Percentiles rank a stretch among this genome's conserved stretches.
phyloP scores from a whole-genome alignment of 1,140 invertebrate species.

The Drosophila saltans region DNA sequence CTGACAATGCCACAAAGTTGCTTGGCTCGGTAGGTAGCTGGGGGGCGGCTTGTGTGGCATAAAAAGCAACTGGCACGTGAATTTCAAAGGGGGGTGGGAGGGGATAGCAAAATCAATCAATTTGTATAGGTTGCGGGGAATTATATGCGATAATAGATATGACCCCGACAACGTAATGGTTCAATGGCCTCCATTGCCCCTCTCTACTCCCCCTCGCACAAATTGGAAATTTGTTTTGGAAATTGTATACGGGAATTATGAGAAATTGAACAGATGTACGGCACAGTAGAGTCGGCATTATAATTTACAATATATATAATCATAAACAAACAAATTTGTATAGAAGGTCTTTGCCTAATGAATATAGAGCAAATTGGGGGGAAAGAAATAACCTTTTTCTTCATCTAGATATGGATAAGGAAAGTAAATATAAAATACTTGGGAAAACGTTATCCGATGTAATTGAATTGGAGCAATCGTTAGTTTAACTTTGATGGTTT shows the following conservation, averaged over 20 bases:
- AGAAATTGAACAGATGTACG: constrained; percentile 41
- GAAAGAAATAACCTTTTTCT: too few relatives aligned
- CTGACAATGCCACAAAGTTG: constrained; percentile 31
- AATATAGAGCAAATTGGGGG: too few relatives aligned
- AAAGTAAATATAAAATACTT: too few relatives aligned
- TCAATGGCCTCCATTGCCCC: constrained; percentile 20
- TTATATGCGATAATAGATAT: constrained; percentile 55
- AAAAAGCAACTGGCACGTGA: constrained; percentile 51
- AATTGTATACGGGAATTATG: constrained; percentile 27
- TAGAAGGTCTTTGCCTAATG: not conserved
- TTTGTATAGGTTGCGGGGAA: constrained; percentile 30
- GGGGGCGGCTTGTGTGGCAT: constrained; percentile 44
- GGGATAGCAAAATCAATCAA: constrained; percentile 46
- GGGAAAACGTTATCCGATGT: too few relatives aligned
- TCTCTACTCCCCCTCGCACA: not conserved
- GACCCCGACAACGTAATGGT: constrained; percentile 43
- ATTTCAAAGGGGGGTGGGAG: not conserved
- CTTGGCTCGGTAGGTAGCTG: constrained; percentile 5
- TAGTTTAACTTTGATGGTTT: too few relatives aligned
- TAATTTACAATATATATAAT: constrained; percentile 2
- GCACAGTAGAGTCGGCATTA: constrained; percentile 17
- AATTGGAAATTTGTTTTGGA: constrained; percentile 14
- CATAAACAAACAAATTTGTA: not conserved
- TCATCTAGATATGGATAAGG: too few relatives aligned
- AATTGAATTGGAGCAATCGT: too few relatives aligned